A percentile compares a stretch with the other conserved stretches of the same genome.
Evolutionary conservation across 2,113 vertebrate genomes (phyloP).

Genomic region (Rhabdomys dilectus): DNA sequence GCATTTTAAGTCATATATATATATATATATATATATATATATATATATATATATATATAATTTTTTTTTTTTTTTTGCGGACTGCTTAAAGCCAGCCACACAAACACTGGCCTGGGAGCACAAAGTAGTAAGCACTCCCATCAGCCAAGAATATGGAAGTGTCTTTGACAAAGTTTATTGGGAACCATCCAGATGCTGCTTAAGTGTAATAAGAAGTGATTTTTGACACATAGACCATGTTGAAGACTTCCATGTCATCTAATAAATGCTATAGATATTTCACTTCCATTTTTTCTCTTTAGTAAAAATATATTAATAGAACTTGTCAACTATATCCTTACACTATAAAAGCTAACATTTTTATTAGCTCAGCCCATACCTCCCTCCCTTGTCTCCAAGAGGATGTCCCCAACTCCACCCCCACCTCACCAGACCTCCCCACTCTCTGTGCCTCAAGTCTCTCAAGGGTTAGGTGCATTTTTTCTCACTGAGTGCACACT

Average conservation of each 20-base stretch:
- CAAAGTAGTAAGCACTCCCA: neutral
- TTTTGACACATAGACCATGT: neutral
- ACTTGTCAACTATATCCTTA: neutral
- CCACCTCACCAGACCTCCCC: too few species aligned
- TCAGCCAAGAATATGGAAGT: neutral
- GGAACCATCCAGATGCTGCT: neutral
- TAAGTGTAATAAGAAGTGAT: neutral
- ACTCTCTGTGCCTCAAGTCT: too few species aligned
- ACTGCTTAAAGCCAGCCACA: neutral
- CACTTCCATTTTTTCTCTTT: neutral
- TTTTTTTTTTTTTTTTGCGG: neutral
- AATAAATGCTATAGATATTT: conserved; percentile 4
- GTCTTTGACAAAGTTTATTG: neutral
- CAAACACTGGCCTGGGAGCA: too few species aligned
- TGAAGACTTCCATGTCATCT: neutral
- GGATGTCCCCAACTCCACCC: too few species aligned
- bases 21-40: too few species aligned
- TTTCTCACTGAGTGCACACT: too few species aligned
- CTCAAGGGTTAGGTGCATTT: too few species aligned
- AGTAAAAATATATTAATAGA: neutral
- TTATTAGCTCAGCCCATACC: neutral
- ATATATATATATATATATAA: too few species aligned
- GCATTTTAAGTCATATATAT: neutral
- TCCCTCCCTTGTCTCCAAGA: too few species aligned
- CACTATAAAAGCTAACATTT: neutral